Base-by-base conservation (phyloP, 2,113 vertebrate genomes). In the Brachyhypopomus gauderio region DNA sequence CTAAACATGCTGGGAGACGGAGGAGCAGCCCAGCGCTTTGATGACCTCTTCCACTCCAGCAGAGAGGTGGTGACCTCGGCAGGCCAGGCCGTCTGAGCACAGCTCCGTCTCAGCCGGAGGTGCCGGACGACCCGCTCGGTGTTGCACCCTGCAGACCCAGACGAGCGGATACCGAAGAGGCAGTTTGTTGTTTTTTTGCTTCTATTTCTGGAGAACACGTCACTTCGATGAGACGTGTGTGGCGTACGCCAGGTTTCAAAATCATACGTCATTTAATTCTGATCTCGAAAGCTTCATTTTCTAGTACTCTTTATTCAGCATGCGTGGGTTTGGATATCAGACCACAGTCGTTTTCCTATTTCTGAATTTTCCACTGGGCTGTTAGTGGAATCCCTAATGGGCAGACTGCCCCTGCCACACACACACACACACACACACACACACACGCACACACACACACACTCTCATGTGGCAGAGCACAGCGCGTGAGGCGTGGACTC, bases 291-390 rank as follows among this genome's bases (percentile, higher is more conserved):
- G 48, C 34, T 67, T 83, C 69, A 36, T 72, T 78, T 80, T 79
- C 78, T 79, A 62, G 67, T 83, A 79, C 75, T 82, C 63, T 72
- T 83, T 59, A 64, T 66, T 70, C 59, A 12, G 78, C 55, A 72
- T 73, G 38, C 72, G 56, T 84, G 80, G 84, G 75, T 88, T 86
- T 86, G 86, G 84, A 82, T 79, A 76, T 83, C 81, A 81, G 80
- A 85, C 80, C 75, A 45, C 56, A 72, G 79, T 86, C 76, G 83
- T 87, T 88, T 88, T 88, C 85, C 86, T 86, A 86, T 88, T 88
- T 86, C 0, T 59, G 73, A 64, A 84, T 85, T 82, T 85, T 87
- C 71, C 84, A 85, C 77, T 69, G 59, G 67, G 77, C 84, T 87
- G 87, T 88, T 87, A 83, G 80, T 38, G 56, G 84, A 60, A 67